Conservation (phyloP, 2,888 invertebrate species). For the Cylloceria caligata region DNA sequence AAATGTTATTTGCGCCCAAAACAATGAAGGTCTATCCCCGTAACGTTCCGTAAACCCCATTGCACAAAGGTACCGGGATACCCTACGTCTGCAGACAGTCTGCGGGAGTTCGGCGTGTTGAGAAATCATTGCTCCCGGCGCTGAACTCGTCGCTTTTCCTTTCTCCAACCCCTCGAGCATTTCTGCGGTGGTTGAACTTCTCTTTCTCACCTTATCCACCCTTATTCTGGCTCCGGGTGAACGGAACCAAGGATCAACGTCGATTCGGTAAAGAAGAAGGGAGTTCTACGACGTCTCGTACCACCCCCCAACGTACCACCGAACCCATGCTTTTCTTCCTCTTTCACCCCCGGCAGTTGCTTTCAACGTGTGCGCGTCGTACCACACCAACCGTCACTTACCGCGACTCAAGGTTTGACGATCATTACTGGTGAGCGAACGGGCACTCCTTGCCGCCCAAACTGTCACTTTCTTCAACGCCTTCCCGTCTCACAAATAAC, state of each 20-base stretch:
- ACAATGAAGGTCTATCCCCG: neutral
- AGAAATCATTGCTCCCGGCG: constrained; percentile 43
- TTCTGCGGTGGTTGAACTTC: constrained; percentile 51
- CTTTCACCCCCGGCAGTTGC: constrained; percentile 38
- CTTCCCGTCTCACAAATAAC: constrained; percentile 20
- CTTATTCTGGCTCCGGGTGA: constrained; percentile 31
- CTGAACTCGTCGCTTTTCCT: constrained; percentile 44
- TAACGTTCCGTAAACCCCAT: neutral
- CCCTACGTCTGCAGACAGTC: neutral
- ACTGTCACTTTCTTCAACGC: constrained; percentile 41
- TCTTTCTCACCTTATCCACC: constrained; percentile 29
- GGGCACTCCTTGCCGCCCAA: constrained; percentile 33
- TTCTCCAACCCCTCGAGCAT: constrained; percentile 26
- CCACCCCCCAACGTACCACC: constrained; percentile 13
- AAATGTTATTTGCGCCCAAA: neutral
- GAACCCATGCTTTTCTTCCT: constrained; percentile 27
- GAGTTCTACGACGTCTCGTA: constrained; percentile 7
- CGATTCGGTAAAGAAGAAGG: constrained; percentile 31
- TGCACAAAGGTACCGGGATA: neutral
- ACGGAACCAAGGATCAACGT: constrained; percentile 51
- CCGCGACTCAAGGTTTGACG: constrained; percentile 36
- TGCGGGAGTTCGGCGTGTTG: constrained; percentile 12
- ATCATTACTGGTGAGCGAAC: constrained; percentile 46
- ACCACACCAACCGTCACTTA: constrained; percentile 52
- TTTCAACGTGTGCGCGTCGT: constrained; percentile 19